Evolutionary conservation across 1,140 invertebrate genomes (phyloP), one percentile per base, ranked within the genome.

Genomic region (Lepidurus arcticus): DNA sequence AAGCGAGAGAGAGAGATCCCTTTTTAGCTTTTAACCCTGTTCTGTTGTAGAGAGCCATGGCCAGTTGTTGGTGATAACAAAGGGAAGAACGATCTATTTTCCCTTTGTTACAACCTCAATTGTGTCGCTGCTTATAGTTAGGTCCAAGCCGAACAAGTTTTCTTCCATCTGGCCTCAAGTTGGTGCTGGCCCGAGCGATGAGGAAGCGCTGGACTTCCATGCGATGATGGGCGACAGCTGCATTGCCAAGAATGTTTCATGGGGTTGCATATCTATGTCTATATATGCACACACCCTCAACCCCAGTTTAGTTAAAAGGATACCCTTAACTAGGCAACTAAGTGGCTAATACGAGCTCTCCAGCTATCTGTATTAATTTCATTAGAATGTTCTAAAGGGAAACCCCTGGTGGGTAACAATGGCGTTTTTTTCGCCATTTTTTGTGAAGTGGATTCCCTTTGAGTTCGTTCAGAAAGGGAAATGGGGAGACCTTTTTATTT

Each of bases 91-190:
- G 53, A 65, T 65, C 53, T 65, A 65, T 65, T 65, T 65, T 65
- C 21, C 53, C 53, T 65, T 65, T 65, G 53, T 65, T 65, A 65
- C 53, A 9, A 65, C 53, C 53, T 13, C 53, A 65, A 65, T 65
- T 65, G 34, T 34, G 53, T 65, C 53, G 53, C 53, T 65, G 53
- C 53, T 65, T 21, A 21, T 1, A 65, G 53, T 65, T 65, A 65
- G 53, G 53, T 65, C 53, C 53, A 65, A 65, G 53, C 53, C 21
- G 53, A 65, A 65, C 53, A 65, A 65, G 9, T 65, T 65, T 65
- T 65, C 53, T 65, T 65, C 53, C 53, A 65, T 65, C 53, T 65
- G 53, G 53, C 53, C 53, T 65, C 53, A 65, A 65, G 53, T 65
- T 65, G 53, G n/a, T 65, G 53, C 53, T 21, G 53, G 53, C 53